phyloP scores from a whole-genome alignment of 2,888 invertebrate species.

The Hylaea fasciaria region DNA sequence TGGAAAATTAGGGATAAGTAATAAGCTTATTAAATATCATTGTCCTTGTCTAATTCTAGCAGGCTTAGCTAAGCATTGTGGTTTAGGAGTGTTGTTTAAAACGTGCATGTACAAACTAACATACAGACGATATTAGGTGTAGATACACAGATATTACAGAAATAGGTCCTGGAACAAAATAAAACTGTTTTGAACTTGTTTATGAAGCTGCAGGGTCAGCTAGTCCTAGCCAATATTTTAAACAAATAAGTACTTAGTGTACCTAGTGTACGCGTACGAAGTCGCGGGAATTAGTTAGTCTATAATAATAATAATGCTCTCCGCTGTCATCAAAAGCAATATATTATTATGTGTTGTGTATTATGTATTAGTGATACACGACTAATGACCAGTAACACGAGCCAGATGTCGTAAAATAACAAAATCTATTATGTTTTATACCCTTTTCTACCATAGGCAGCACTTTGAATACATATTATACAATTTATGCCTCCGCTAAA shows the following conservation, averaged over 20 bases:
- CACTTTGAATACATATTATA: constrained; percentile 27
- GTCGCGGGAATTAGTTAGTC: no score
- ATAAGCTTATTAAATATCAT: constrained; percentile 33
- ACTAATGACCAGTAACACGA: constrained; percentile 5
- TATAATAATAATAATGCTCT: no score
- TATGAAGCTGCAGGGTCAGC: no score
- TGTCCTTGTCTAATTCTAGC: constrained; percentile 17
- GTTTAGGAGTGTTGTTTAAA: constrained; percentile 13
- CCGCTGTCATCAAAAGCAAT: no score
- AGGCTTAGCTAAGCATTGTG: constrained; percentile 19
- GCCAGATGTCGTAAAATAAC: constrained; percentile 32
- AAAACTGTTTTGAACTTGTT: no score
- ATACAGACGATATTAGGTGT: background rate
- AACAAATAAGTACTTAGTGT: no score
- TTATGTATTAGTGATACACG: no score
- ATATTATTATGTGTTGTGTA: no score
- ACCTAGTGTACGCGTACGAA: no score
- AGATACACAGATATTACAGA: no score
- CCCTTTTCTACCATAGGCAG: constrained; percentile 16
- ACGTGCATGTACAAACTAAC: background rate
- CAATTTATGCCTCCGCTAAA: constrained; percentile 35
- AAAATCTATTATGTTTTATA: constrained; percentile 18
- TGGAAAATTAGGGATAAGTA: constrained; percentile 45
- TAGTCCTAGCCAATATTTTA: no score
- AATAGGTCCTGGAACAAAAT: no score